Conservation (phyloP, 2,888 invertebrate species). For the Willowsia nigromaculata region DNA sequence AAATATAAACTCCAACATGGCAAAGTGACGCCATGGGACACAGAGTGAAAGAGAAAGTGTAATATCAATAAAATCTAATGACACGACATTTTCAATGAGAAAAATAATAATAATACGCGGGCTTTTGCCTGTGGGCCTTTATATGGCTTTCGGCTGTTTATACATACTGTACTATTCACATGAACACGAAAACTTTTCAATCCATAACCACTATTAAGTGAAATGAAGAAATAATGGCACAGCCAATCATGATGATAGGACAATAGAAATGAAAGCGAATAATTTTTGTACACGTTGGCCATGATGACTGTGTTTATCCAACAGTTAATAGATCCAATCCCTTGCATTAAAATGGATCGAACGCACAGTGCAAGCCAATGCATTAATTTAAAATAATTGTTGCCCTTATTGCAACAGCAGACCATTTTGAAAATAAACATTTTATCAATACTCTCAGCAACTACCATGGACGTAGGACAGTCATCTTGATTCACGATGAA, state of each 20-base stretch:
- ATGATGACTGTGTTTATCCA: not conserved
- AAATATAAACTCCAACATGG: not conserved
- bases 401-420: not conserved
- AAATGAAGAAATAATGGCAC: constrained; percentile 28
- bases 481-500: constrained; percentile 6
- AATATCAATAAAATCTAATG: constrained; percentile 60
- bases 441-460: not conserved
- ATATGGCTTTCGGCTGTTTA: not conserved
- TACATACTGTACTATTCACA: not conserved
- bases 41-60: not conserved
- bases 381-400: constrained; percentile 19
- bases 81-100: not conserved
- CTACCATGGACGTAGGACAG: not conserved
- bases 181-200: not conserved
- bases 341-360: not conserved
- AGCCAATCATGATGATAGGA: not conserved
- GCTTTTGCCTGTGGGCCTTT: not conserved
- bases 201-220: not conserved
- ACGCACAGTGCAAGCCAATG: not conserved
- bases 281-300: not conserved
- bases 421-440: not conserved
- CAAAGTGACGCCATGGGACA: not conserved
- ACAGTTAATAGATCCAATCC: too few species aligned
- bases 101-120: not conserved
- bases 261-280: not conserved